These are phyloP conservation scores for Koerneria pararmatus DNA, from an alignment of 2,888 invertebrate species.

Conservation along the genomic window DNA sequence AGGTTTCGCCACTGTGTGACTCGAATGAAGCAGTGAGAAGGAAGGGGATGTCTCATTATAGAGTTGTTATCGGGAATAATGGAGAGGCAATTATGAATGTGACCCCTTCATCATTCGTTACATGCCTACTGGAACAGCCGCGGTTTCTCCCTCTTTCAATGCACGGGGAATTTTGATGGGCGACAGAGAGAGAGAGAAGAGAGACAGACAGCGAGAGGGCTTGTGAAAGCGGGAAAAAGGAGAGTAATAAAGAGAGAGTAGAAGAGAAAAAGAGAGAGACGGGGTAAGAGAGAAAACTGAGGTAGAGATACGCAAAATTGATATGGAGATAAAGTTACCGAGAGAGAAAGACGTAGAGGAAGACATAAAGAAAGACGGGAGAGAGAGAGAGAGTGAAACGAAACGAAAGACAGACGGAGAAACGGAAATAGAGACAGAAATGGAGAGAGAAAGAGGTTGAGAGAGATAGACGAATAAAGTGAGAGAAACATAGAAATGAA, in stretches of 20 bases:
- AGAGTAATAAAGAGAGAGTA: neutral
- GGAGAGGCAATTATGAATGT: too few relatives aligned
- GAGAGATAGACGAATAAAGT: neutral
- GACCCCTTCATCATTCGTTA: too few relatives aligned
- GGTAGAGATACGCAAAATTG: neutral
- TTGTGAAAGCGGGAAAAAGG: neutral
- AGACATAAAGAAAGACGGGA: neutral
- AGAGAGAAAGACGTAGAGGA: neutral
- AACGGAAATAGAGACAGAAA: constrained; percentile 5
- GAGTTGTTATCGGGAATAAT: too few relatives aligned
- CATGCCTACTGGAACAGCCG: too few relatives aligned
- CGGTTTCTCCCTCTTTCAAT: neutral
- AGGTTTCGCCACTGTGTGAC: too few relatives aligned
- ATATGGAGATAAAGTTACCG: neutral
- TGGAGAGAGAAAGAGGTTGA: neutral
- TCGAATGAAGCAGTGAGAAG: too few relatives aligned
- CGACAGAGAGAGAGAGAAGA: neutral
- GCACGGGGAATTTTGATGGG: constrained; percentile 13
- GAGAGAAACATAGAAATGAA: too few relatives aligned
- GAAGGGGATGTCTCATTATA: too few relatives aligned
- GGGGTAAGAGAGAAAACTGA: neutral
- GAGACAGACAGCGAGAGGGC: neutral
- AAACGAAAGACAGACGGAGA: neutral
- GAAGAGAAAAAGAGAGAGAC: neutral
- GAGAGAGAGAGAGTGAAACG: neutral